Evolutionary conservation across 2,888 invertebrate genomes (phyloP).

Genomic region (Allophyes oxyacanthae): DNA sequence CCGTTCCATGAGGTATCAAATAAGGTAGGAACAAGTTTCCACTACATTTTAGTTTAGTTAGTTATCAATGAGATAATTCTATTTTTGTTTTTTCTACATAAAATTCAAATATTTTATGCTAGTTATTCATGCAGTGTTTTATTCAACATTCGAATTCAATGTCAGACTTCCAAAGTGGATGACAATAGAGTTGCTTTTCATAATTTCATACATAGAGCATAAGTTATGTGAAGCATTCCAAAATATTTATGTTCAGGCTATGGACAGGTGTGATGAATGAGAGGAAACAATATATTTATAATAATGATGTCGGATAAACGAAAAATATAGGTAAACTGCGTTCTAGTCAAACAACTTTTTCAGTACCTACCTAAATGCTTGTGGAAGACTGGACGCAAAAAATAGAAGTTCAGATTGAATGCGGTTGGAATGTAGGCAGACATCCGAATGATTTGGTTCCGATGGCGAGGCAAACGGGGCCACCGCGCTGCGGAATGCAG

Average conservation of each 20-base stretch:
- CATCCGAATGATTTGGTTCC: constrained; percentile 69
- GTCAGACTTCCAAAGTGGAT: too few relatives aligned
- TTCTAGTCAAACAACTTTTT: constrained; percentile 34
- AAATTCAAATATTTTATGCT: too few relatives aligned
- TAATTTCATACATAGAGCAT: too few relatives aligned
- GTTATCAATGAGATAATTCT: neutral
- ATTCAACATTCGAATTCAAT: too few relatives aligned
- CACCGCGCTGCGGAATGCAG: constrained; percentile 71
- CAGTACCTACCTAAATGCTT: constrained; percentile 38
- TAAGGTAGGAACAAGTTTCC: constrained; percentile 3
- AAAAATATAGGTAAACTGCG: constrained; percentile 28
- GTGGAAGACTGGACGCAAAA: constrained; percentile 38
- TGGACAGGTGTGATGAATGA: constrained; percentile 8
- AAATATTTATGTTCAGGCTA: constrained; percentile 21
- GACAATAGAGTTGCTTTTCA: too few relatives aligned
- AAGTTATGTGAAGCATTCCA: neutral
- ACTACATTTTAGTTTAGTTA: constrained; percentile 11
- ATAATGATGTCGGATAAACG: constrained; percentile 20
- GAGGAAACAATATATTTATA: constrained; percentile 18
- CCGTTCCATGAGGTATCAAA: constrained; percentile 8
- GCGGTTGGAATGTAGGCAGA: constrained; percentile 60
- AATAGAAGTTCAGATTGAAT: constrained; percentile 47
- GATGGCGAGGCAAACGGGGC: constrained; percentile 68
- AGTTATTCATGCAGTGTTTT: too few relatives aligned
- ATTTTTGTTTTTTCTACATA: too few relatives aligned